Percentiles rank a stretch among this genome's conserved stretches.
Conservation (phyloP, 2,888 invertebrate species). For the Pristionchus exspectatus region DNA sequence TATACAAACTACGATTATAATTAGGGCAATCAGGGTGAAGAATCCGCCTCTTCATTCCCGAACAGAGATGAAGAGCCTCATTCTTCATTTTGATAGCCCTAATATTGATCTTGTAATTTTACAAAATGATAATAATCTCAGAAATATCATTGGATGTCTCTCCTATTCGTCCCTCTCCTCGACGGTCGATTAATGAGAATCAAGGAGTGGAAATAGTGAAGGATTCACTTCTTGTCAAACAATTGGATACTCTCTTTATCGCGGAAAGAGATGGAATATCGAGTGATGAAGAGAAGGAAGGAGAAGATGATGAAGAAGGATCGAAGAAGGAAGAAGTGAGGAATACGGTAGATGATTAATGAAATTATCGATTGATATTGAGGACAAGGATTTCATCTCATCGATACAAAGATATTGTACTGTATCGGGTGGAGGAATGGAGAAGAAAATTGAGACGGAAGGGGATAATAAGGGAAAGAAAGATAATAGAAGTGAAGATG, state of each 20-base stretch:
- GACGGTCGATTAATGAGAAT: neutral
- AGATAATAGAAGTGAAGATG: constrained; percentile 37
- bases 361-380: neutral
- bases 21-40: too few relatives aligned
- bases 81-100: neutral
- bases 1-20: neutral
- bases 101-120: neutral
- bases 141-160: neutral
- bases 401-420: constrained; percentile 44
- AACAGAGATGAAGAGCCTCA: neutral
- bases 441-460: neutral
- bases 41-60: neutral
- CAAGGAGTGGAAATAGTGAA: constrained; percentile 42
- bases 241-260: constrained; percentile 41
- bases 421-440: neutral
- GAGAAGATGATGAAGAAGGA: neutral
- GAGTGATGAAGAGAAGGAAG: constrained; percentile 49
- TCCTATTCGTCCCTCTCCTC: neutral
- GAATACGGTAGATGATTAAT: neutral
- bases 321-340: constrained; percentile 41
- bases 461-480: neutral
- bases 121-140: neutral
- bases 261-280: constrained; percentile 53
- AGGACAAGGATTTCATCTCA: constrained; percentile 30
- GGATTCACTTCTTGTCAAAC: constrained; percentile 7